A percentile compares a stretch with the other conserved stretches of the same genome.
phyloP scores from a whole-genome alignment of 2,888 invertebrate species.

The Apamea anceps region DNA sequence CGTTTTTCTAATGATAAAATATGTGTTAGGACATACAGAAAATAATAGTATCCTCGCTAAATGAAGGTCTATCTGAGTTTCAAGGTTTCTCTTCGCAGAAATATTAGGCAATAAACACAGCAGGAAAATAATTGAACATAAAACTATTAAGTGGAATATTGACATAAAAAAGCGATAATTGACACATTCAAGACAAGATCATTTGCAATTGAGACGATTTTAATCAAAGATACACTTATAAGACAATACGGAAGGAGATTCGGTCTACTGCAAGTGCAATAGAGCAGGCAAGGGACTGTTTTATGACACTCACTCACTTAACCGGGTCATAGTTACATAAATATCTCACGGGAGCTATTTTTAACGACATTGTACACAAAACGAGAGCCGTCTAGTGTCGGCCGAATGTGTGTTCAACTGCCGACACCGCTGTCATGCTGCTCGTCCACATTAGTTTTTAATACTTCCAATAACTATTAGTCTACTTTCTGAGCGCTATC shows the following conservation, averaged over 20 bases:
- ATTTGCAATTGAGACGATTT: constrained; percentile 9
- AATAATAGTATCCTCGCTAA: constrained; percentile 21
- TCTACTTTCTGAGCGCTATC: constrained; percentile 50
- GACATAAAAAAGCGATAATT: constrained; percentile 28
- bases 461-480: constrained; percentile 53
- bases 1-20: constrained; percentile 15
- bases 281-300: constrained; percentile 73
- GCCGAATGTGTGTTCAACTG: constrained; percentile 64
- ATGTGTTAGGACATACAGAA: neutral
- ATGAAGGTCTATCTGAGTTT: neutral
- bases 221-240: constrained; percentile 17
- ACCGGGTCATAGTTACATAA: constrained; percentile 89
- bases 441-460: constrained; percentile 45
- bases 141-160: constrained; percentile 29
- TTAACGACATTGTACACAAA: constrained; percentile 82
- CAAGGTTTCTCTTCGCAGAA: constrained; percentile 11
- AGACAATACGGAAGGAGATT: constrained; percentile 28
- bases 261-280: constrained; percentile 67
- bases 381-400: constrained; percentile 79
- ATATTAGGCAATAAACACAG: constrained; percentile 33
- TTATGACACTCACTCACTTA: constrained; percentile 83
- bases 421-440: constrained; percentile 67
- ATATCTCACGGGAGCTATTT: constrained; percentile 87
- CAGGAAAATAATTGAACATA: constrained; percentile 30
- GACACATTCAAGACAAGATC: constrained; percentile 24